These are phyloP conservation scores for Thymelicus sylvestris DNA, from an alignment of 2,888 invertebrate genomes.

Conservation along the genomic window DNA sequence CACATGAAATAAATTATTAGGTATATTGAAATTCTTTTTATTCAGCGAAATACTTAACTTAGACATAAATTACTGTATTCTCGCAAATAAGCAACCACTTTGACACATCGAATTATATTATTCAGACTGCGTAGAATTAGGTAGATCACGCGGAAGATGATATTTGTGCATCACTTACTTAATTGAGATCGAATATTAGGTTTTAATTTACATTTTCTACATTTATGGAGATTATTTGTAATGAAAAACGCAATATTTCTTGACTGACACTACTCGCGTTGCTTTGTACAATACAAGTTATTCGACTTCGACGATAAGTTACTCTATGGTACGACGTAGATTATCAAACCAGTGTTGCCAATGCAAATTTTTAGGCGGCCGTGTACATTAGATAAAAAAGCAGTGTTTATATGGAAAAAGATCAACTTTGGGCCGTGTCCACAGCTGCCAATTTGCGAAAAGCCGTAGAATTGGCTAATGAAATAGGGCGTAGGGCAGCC, in stretches of 20 bases:
- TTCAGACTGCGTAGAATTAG: conserved; percentile 23
- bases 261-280: conserved; percentile 76
- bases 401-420: too few species aligned
- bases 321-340: conserved; percentile 13
- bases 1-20: conserved; percentile 43
- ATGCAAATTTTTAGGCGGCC: too few species aligned
- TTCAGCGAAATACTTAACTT: conserved; percentile 54
- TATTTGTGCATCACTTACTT: conserved; percentile 46
- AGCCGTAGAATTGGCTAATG: too few species aligned
- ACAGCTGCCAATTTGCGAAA: too few species aligned
- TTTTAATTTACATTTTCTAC: conserved; percentile 58
- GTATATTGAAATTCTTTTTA: conserved; percentile 47
- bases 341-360: too few species aligned
- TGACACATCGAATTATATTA: conserved; percentile 71
- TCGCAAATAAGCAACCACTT: conserved; percentile 64
- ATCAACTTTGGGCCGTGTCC: too few species aligned
- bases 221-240: conserved; percentile 56
- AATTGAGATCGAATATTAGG: conserved; percentile 43
- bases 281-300: conserved; percentile 70
- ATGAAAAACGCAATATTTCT: conserved; percentile 73
- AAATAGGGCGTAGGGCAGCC: too few species aligned
- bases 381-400: too few species aligned
- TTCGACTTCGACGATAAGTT: background rate
- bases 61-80: conserved; percentile 69
- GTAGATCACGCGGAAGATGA: background rate